A percentile compares a stretch with the other conserved stretches of the same genome.
Conservation (phyloP, 2,888 invertebrate genomes). For the Laothoe populi region DNA sequence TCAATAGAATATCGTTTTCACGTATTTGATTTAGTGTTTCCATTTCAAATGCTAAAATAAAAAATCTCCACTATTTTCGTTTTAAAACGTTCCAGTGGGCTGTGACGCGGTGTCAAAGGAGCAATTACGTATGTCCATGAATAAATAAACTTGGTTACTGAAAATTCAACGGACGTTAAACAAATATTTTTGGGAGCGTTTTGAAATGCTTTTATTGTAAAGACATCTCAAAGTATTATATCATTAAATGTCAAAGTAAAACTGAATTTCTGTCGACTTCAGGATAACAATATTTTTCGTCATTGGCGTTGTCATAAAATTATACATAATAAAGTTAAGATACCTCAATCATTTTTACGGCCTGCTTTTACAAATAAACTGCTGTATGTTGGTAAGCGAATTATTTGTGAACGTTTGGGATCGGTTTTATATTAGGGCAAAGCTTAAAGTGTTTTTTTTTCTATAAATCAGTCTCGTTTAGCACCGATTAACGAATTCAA, state of each 20-base stretch:
- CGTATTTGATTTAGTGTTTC: slow-evolving; percentile 43
- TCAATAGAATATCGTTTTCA: slow-evolving; percentile 35
- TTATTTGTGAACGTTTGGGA: no score
- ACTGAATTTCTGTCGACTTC: neutral
- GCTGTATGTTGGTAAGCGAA: no score
- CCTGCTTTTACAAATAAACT: no score
- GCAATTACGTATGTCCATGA: slow-evolving; percentile 38
- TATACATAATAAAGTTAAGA: no score
- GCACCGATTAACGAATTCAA: no score
- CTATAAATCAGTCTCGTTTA: no score
- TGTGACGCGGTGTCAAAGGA: slow-evolving; percentile 38
- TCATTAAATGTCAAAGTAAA: neutral
- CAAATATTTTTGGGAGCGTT: slow-evolving; percentile 25
- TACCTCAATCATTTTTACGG: no score
- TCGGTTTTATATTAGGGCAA: no score
- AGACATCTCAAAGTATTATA: slow-evolving; percentile 10
- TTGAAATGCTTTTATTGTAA: slow-evolving; percentile 18
- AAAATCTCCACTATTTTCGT: slow-evolving; percentile 30
- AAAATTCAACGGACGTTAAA: slow-evolving; percentile 22
- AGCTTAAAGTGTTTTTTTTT: no score
- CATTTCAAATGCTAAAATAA: slow-evolving; percentile 34
- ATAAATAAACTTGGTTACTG: slow-evolving; percentile 26
- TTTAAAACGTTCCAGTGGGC: slow-evolving; percentile 26
- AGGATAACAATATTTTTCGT: neutral
- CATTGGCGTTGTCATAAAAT: neutral